Evolutionary conservation across 2,113 vertebrate genomes (phyloP).

Genomic region (Chlamydotis undulata): DNA sequence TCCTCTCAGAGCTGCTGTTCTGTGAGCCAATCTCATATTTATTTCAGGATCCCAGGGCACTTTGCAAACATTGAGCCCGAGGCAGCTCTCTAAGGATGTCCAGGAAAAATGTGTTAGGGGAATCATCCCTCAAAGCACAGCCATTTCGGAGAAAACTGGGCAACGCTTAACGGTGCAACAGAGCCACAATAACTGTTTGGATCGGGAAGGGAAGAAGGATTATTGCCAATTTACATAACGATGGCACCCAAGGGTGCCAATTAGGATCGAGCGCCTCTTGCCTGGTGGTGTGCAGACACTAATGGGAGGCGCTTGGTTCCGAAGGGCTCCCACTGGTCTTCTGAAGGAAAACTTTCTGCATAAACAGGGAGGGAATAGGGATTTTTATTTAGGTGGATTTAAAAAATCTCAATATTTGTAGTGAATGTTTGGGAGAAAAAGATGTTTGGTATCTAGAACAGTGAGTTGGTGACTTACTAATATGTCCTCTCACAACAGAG

Average conservation of each 20-base stretch:
- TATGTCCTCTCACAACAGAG: too few relatives aligned
- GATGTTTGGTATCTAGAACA: not conserved
- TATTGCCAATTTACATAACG: not conserved
- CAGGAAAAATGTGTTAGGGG: not conserved
- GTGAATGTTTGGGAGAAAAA: not conserved
- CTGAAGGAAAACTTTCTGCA: not conserved
- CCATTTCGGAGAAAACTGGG: not conserved
- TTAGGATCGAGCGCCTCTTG: not conserved
- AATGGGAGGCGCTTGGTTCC: not conserved
- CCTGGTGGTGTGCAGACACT: not conserved
- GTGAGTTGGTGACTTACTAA: not conserved
- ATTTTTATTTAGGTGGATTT: not conserved
- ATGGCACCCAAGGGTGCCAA: not conserved
- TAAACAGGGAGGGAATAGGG: not conserved
- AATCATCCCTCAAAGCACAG: not conserved
- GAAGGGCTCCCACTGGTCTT: not conserved
- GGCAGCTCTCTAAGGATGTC: not conserved
- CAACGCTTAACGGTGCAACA: not conserved
- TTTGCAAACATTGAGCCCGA: not conserved
- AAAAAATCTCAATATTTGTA: not conserved
- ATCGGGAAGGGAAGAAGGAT: not conserved
- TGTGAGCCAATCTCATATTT: fast-evolving
- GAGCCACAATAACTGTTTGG: not conserved
- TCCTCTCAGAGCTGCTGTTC: not conserved
- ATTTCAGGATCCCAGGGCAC: not conserved